Evolutionary conservation across 1,140 invertebrate species (phyloP).

Genomic region (Rhizoglyphus robini): DNA sequence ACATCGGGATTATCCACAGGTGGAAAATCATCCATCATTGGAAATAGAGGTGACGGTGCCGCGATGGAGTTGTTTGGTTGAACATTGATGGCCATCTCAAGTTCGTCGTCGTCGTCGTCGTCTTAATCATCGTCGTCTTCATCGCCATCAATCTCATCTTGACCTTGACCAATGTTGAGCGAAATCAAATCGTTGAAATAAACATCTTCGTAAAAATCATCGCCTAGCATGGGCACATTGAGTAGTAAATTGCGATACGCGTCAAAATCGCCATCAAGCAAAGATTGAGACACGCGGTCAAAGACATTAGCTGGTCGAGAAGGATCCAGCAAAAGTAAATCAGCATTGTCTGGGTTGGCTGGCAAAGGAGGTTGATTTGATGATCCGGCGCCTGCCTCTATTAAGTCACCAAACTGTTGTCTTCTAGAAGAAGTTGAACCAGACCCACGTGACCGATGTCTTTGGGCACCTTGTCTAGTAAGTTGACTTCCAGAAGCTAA

Average conservation of each 20-base stretch:
- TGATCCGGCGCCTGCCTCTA: no score
- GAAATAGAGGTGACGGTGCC: slow-evolving; percentile 7
- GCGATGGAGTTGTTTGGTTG: not conserved
- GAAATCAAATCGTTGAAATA: not conserved
- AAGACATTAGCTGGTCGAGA: not conserved
- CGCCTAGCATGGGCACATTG: not conserved
- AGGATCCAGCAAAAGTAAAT: not conserved
- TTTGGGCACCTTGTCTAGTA: not conserved
- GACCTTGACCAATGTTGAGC: not conserved
- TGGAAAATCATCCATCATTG: not conserved
- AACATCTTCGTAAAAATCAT: slow-evolving; percentile 7
- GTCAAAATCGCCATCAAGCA: not conserved
- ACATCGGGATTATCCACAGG: not conserved
- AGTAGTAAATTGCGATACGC: slow-evolving; percentile 4
- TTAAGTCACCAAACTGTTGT: not conserved
- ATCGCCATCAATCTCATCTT: not conserved
- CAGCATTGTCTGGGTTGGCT: not conserved
- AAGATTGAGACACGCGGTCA: no score
- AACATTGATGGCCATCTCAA: not conserved
- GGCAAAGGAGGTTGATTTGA: not conserved
- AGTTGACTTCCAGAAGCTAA: not conserved
- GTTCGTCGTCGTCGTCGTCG: slow-evolving; percentile 4
- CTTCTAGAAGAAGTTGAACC: not conserved
- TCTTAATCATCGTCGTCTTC: slow-evolving; percentile 11
- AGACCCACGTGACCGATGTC: not conserved